Evolutionary conservation across 2,888 invertebrate species (phyloP), one percentile per base, ranked within the genome.

Genomic region (Polyommatus icarus): DNA sequence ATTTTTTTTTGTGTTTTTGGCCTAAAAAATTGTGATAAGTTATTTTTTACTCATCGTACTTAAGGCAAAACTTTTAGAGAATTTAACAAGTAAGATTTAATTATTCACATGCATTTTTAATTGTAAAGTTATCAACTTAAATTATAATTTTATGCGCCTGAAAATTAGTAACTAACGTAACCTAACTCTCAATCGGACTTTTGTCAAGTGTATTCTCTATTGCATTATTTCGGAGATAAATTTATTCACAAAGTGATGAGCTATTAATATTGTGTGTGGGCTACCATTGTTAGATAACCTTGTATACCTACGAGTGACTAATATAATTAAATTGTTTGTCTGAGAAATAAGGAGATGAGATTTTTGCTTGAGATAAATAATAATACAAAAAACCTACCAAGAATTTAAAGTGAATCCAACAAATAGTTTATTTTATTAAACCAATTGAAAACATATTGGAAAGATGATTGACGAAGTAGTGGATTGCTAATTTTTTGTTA

Each of bases 211-310:
- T 54, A n/a, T 59, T 59, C n/a, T 24, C 20, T 61, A 24, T 73
- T 50, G n/a, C 72, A 46, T 29, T 73, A 12, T 46, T 50, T 5
- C 24, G 15, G 10, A 73, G 5, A 40, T 46, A n/a, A 72, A 73
- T 50, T 50, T 46, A 73, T 73, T 73, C 73, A 73, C 4, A 24
- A 50, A 50, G 24, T 73, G 73, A 46, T 73, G 46, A 73, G 73
- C 20, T 20, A 46, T 12, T 46, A 46, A 73, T 73, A 50, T 50
- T 20, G 73, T 50, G 73, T 15, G 73, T 73, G 50, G 73, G 20
- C 20, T 46, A 12, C 24, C 4, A 73, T 73, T 73, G 73, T 73
- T 73, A 15, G 12, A 73, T 10, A 73, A 50, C 73, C 73, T 73
- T 73, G 50, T 20, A 20, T 46, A 40, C 32, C 32, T 40, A 29